Evolutionary conservation across 2,797 vertebrate species (phyloP).

Genomic region (Parotocinclus haroldoi): DNA sequence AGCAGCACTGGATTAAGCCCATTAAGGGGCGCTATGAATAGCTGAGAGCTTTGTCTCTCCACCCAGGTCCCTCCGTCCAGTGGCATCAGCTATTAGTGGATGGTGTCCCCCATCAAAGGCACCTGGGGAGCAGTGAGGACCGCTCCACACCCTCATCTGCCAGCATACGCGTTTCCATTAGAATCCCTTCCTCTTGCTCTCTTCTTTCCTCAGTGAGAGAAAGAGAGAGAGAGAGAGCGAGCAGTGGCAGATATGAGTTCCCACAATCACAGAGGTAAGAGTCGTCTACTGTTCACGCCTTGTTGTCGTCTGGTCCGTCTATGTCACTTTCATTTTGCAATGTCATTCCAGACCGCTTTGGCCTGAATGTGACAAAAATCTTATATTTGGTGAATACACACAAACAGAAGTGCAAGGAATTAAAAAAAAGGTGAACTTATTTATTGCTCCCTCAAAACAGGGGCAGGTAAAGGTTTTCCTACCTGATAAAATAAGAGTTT

Average conservation of each 20-base stretch:
- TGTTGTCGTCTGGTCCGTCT: too few species aligned
- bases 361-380: too few species aligned
- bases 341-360: too few species aligned
- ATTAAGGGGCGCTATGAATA: slow-evolving; percentile 45
- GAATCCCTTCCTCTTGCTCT: slow-evolving; percentile 8
- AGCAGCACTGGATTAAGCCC: slow-evolving; percentile 29
- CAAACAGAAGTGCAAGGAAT: too few species aligned
- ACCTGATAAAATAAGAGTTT: too few species aligned
- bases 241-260: slow-evolving; percentile 62
- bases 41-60: slow-evolving; percentile 37
- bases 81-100: slow-evolving; percentile 43
- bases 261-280: slow-evolving; percentile 68
- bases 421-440: too few species aligned
- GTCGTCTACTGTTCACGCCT: neutral
- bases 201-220: slow-evolving; percentile 6
- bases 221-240: slow-evolving; percentile 17
- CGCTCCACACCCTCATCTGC: slow-evolving; percentile 43
- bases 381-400: too few species aligned
- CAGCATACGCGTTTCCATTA: slow-evolving; percentile 29
- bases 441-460: too few species aligned
- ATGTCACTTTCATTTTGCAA: too few species aligned
- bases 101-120: slow-evolving; percentile 50
- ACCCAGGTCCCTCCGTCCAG: slow-evolving; percentile 24
- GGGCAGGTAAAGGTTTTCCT: too few species aligned
- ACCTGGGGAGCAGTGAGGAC: slow-evolving; percentile 58